These are phyloP conservation scores for Tribolium madens DNA, from an alignment of 1,140 invertebrate species.

Conservation along the genomic window DNA sequence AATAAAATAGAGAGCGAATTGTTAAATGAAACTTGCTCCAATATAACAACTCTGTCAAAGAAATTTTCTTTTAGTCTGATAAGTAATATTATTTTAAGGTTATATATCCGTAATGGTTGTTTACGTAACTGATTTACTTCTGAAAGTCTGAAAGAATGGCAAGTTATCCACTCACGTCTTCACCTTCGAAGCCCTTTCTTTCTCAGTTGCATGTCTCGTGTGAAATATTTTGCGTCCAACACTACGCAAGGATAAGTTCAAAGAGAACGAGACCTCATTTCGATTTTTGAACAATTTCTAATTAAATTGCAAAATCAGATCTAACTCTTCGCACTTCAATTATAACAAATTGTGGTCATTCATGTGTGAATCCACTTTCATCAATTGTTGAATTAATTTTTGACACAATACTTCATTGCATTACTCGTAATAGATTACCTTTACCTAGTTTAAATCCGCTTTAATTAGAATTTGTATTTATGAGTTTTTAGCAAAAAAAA, in stretches of 20 bases:
- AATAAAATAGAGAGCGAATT: not conserved
- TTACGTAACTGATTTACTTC: constrained; percentile 1
- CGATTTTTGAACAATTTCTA: not conserved
- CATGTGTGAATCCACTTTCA: not conserved
- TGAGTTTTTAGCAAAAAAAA: not conserved
- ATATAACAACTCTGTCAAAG: not conserved
- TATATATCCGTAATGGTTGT: not conserved
- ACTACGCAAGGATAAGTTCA: constrained; percentile 14
- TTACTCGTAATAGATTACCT: not conserved
- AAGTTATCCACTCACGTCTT: constrained; percentile 20
- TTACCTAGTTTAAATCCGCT: not conserved
- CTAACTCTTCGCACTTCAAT: not conserved
- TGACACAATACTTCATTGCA: not conserved
- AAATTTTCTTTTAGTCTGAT: too few relatives aligned
- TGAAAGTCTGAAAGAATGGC: constrained; percentile 7
- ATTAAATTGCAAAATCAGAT: not conserved
- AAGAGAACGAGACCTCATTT: not conserved
- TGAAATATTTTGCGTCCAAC: not conserved
- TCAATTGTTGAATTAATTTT: not conserved
- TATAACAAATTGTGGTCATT: not conserved
- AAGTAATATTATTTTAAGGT: not conserved
- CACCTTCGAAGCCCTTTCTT: constrained; percentile 15
- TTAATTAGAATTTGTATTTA: too few relatives aligned
- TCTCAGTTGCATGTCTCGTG: not conserved
- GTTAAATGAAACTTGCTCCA: not conserved